Base-by-base conservation (phyloP, 2,888 invertebrate genomes). In the Venusia cambrica region DNA sequence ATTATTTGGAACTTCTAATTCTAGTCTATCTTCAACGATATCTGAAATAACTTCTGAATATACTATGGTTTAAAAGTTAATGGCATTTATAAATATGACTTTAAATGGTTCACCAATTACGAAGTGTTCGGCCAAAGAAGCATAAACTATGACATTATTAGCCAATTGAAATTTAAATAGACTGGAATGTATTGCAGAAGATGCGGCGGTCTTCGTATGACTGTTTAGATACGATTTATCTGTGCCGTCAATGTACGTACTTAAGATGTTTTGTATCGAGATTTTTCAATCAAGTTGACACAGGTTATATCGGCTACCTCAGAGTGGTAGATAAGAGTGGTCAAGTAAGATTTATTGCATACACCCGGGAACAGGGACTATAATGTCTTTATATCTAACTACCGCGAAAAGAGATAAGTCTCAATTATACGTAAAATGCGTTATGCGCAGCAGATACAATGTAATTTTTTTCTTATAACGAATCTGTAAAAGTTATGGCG, bases 281-380 rank as follows among this genome's bases (percentile, higher is more conserved):
- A 79, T 72, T 72, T 66, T 45, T 68, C 69, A 70, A 66, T 48
- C 62, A 58, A 62, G 62, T 62, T 73, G 76, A 72, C 75, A 71
- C 62, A 57, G 54, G 62, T 57, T 68, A 70, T 79, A 79, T 80
- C 79, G 63, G 76, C 79, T 79, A 74, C 84, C 72, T 71, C 73
- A 65, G 62, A 58, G 54, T 51, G 38, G 39, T 31, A 78, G 84
- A 84, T 84, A 83, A 84, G 64, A 58, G 50, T 60, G 67, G 61
- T 68, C 73, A 78, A 74, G 70, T 62, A 60, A 80, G 83, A 85
- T 84, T 85, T 85, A 85, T 85, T 69, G 68, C 73, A 13, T 38
- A 72, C 68, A 72, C 77, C 73, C 71, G 62, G 51, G 51, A 53
- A 58, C 33, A 24, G 19, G 30, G 41, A 40, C 32, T 54, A 56